phyloP scores from a whole-genome alignment of 2,113 vertebrate genomes.

The Otus sunia region DNA sequence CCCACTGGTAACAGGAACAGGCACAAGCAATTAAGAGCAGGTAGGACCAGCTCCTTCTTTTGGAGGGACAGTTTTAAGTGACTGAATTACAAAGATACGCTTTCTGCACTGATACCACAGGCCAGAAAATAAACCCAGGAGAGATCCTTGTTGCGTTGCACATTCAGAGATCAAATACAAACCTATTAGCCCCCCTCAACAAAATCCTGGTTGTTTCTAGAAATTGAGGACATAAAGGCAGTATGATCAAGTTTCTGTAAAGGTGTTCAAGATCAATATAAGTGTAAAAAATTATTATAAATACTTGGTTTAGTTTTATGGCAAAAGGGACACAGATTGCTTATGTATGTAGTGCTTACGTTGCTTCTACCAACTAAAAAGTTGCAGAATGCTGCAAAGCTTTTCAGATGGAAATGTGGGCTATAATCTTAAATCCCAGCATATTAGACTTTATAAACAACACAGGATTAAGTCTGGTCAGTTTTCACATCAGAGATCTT shows the following conservation, averaged over 20 bases:
- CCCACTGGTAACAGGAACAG: neutral
- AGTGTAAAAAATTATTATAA: neutral
- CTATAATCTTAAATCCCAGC: neutral
- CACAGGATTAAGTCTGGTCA: neutral
- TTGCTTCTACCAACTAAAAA: neutral
- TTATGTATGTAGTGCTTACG: rapidly evolving
- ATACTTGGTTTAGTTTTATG: neutral
- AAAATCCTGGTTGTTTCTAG: neutral
- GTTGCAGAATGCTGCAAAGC: neutral
- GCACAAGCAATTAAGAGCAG: neutral
- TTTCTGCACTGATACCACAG: neutral
- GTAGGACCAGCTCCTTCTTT: neutral
- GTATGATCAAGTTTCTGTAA: neutral
- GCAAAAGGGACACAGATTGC: neutral
- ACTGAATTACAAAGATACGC: neutral
- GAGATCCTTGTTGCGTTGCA: neutral
- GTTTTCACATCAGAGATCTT: neutral
- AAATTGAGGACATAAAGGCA: neutral
- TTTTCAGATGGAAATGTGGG: neutral
- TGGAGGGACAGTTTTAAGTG: neutral
- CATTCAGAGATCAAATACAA: neutral
- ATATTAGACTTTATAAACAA: neutral
- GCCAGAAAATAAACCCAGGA: neutral
- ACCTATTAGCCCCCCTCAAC: neutral
- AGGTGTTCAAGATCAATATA: neutral